Evolutionary conservation across 2,113 vertebrate species (phyloP).

Genomic region (Lepisosteus osseus): DNA sequence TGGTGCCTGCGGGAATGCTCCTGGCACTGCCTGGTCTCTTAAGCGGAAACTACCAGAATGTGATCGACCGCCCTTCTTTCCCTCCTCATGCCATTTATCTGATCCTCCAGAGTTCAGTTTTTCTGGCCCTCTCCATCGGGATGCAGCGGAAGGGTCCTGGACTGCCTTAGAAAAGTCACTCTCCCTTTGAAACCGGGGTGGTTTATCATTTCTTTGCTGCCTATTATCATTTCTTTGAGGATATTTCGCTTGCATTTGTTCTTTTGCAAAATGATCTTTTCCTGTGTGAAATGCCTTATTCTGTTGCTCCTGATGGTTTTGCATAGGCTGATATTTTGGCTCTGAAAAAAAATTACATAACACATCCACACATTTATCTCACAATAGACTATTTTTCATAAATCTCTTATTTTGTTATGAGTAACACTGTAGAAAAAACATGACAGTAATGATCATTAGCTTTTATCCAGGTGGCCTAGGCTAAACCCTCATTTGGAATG

Average conservation of each 20-base stretch:
- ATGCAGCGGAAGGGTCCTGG: slow-evolving; percentile 63
- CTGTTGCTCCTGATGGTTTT: slow-evolving; percentile 68
- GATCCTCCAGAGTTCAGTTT: slow-evolving; percentile 55
- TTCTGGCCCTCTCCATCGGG: slow-evolving; percentile 73
- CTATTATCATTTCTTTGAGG: slow-evolving; percentile 74
- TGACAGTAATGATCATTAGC: neutral
- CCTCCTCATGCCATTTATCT: slow-evolving; percentile 71
- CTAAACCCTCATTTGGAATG: neutral
- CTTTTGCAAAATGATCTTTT: slow-evolving; percentile 73
- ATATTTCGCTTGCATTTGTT: slow-evolving; percentile 67
- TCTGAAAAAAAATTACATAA: slow-evolving; percentile 67
- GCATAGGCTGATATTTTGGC: slow-evolving; percentile 71
- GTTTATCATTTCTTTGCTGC: slow-evolving; percentile 81
- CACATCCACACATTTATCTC: neutral
- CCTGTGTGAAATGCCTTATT: slow-evolving; percentile 60
- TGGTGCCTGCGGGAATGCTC: slow-evolving; percentile 48
- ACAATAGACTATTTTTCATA: no score
- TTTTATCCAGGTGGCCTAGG: neutral
- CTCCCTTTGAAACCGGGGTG: slow-evolving; percentile 90
- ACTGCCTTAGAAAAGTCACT: slow-evolving; percentile 73
- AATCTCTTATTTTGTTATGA: no score
- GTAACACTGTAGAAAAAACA: no score
- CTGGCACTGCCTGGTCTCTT: slow-evolving; percentile 67
- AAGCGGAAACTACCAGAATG: slow-evolving; percentile 70
- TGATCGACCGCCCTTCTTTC: slow-evolving; percentile 62